Evolutionary conservation across 2,888 invertebrate species (phyloP).

Genomic region (Chrysolina haemoptera): DNA sequence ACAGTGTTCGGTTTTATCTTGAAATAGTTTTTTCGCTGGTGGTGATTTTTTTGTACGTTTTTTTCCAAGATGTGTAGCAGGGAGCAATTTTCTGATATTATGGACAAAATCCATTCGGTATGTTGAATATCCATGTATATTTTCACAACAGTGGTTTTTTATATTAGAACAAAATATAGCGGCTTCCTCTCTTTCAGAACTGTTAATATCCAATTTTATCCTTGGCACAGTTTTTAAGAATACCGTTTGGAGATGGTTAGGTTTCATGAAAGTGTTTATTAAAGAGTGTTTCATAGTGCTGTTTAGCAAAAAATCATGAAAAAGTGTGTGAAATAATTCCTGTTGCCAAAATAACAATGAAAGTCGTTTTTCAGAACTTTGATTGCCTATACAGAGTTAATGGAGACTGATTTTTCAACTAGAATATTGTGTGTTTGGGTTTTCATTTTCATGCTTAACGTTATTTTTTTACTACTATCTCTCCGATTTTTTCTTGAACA

Average conservation of each 20-base stretch:
- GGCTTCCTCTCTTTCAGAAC: not conserved
- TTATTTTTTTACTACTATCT: too few species aligned
- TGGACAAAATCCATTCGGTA: constrained; percentile 84
- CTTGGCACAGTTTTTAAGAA: constrained; percentile 10
- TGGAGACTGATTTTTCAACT: too few species aligned
- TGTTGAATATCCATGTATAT: constrained; percentile 65
- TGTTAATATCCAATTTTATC: not conserved
- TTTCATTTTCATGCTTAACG: too few species aligned
- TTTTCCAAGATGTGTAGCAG: constrained; percentile 76
- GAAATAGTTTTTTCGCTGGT: not conserved
- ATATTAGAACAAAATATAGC: not conserved
- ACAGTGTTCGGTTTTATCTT: not conserved
- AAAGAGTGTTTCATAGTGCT: not conserved
- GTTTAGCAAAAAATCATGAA: not conserved
- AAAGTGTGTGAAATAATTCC: too few species aligned
- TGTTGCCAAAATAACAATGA: too few species aligned
- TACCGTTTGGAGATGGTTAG: not conserved
- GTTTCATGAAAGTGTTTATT: not conserved
- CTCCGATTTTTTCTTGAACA: too few species aligned
- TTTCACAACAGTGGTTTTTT: not conserved
- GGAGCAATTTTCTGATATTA: constrained; percentile 80
- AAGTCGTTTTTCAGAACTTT: too few species aligned
- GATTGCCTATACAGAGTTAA: too few species aligned
- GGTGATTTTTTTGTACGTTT: constrained; percentile 26
- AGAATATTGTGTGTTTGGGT: too few species aligned